These are phyloP conservation scores for Stenodema calcarata DNA, from an alignment of 2,888 invertebrate genomes.

Conservation along the genomic window DNA sequence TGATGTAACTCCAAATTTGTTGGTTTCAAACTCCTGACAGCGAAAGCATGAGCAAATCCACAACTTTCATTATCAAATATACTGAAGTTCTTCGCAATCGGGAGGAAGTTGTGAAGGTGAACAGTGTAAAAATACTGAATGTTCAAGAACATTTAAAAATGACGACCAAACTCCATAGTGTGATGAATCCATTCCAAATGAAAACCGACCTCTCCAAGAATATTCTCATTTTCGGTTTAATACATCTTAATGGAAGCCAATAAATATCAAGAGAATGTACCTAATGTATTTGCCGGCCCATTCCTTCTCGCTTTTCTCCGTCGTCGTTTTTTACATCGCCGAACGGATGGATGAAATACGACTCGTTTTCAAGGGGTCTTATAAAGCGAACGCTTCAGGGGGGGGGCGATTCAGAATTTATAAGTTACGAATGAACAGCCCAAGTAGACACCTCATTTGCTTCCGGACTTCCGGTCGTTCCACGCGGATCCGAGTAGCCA, in stretches of 20 bases:
- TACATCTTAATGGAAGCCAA: constrained; percentile 13
- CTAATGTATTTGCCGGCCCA: background rate
- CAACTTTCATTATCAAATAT: no score
- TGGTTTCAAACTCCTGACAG: no score
- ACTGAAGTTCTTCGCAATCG: no score
- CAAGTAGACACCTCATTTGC: background rate
- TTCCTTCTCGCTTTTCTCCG: background rate
- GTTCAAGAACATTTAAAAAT: background rate
- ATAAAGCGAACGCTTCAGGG: background rate
- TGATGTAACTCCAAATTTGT: no score
- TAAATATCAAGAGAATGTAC: constrained; percentile 20
- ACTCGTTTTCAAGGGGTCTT: constrained; percentile 18
- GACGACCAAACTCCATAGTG: background rate
- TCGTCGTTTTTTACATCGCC: background rate
- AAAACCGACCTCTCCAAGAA: background rate
- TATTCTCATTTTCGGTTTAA: constrained; percentile 4
- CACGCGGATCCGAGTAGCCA: no score
- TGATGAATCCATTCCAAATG: background rate
- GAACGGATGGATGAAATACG: background rate
- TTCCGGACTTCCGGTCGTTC: background rate
- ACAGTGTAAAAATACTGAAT: no score
- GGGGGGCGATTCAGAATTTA: background rate
- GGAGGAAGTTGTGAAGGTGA: no score
- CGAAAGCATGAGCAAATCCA: no score
- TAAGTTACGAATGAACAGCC: background rate